Evolutionary conservation across 2,797 vertebrate genomes (phyloP).

Genomic region (Eulemur coronatus): DNA sequence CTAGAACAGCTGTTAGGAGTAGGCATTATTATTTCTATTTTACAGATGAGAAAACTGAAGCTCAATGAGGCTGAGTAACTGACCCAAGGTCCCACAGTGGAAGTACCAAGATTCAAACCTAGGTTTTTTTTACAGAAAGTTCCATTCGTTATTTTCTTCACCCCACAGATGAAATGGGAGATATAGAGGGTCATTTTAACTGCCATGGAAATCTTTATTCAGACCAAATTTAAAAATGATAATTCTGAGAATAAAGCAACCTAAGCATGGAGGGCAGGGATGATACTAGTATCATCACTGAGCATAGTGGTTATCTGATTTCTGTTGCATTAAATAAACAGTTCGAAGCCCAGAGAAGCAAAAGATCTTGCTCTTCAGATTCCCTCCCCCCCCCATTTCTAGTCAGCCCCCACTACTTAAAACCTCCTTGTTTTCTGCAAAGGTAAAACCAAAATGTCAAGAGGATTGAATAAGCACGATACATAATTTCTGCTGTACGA

Average conservation of each 20-base stretch:
- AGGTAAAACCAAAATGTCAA: not conserved
- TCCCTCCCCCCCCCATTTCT: no score
- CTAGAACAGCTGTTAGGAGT: not conserved
- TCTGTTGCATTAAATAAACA: not conserved
- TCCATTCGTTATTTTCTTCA: not conserved
- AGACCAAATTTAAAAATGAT: slow-evolving; percentile 15
- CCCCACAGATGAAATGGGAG: not conserved
- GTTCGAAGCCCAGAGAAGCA: not conserved
- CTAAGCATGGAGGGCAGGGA: not conserved
- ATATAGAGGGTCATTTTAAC: not conserved
- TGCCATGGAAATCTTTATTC: not conserved
- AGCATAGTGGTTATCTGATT: not conserved
- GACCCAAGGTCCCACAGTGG: not conserved
- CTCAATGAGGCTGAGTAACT: not conserved
- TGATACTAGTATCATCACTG: no score
- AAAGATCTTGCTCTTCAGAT: not conserved
- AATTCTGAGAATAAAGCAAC: not conserved
- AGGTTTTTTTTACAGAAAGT: not conserved
- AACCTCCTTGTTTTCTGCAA: not conserved
- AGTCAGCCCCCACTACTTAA: not conserved
- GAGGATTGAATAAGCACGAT: not conserved
- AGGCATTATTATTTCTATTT: not conserved
- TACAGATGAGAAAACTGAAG: not conserved
- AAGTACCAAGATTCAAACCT: not conserved
- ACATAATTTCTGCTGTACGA: not conserved